These are phyloP conservation scores for Phyllotreta striolata DNA, from an alignment of 2,888 invertebrate species.

Conservation along the genomic window DNA sequence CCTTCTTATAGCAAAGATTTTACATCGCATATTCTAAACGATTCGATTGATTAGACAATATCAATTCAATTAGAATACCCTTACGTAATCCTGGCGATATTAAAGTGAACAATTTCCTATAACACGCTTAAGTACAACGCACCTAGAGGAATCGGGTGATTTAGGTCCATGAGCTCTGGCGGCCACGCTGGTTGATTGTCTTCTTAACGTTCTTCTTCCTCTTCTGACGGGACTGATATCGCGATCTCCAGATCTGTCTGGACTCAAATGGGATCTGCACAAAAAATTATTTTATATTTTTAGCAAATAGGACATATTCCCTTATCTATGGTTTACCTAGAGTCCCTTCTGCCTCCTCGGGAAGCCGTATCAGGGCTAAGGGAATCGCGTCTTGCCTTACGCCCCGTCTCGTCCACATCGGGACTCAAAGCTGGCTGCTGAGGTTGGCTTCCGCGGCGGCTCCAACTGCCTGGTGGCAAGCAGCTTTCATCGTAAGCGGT, in stretches of 20 bases:
- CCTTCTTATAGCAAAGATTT: conserved; percentile 16
- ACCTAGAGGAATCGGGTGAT: conserved; percentile 72
- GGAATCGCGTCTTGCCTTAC: conserved; percentile 82
- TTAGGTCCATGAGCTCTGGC: conserved; percentile 57
- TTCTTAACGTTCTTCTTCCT: conserved; percentile 73
- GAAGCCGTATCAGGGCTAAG: conserved; percentile 91
- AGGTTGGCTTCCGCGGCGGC: conserved; percentile 71
- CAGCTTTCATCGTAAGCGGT: conserved; percentile 89
- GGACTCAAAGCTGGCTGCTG: conserved; percentile 85
- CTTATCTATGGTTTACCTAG: conserved; percentile 55
- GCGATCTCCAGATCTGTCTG: conserved; percentile 78
- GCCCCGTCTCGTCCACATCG: conserved; percentile 74
- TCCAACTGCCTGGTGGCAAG: conserved; percentile 70
- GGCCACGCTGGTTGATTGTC: conserved; percentile 83
- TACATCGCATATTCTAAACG: background rate
- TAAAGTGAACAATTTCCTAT: conserved; percentile 20
- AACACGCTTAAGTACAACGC: conserved; percentile 13
- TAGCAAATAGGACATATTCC: too few species aligned
- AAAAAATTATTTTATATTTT: background rate
- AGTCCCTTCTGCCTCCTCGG: conserved; percentile 72
- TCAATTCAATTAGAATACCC: background rate
- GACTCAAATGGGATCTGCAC: conserved; percentile 72
- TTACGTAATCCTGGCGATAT: background rate
- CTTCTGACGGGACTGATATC: conserved; percentile 81
- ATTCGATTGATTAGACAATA: background rate